Percentiles rank a stretch among this genome's conserved stretches.
Conservation (phyloP, 92 coral and sea anemone species). For the Phenganax stokvisi region DNA sequence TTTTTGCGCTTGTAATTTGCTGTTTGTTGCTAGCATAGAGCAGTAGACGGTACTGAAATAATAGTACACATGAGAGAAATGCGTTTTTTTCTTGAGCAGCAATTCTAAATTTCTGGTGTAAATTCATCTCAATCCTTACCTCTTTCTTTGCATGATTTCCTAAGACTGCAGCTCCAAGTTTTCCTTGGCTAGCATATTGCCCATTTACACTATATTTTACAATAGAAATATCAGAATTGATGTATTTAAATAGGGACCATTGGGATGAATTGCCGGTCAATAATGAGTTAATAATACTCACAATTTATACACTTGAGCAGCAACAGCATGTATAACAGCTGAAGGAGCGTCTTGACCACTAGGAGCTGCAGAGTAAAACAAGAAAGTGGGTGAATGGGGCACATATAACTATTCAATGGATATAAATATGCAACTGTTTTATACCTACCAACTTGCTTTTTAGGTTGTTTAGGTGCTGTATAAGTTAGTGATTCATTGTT, state of each 20-base stretch:
- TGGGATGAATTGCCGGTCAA: not conserved
- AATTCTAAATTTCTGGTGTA: not conserved
- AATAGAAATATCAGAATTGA: not conserved
- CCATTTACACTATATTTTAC: slow-evolving; percentile 64
- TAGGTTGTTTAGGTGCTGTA: slow-evolving; percentile 97
- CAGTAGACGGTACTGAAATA: slow-evolving; percentile 68
- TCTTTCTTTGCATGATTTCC: slow-evolving; percentile 76
- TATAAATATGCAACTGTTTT: not conserved
- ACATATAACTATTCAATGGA: not conserved
- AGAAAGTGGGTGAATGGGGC: not conserved
- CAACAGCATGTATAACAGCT: slow-evolving; percentile 65
- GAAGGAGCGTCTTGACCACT: slow-evolving; percentile 65
- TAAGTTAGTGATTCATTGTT: slow-evolving; percentile 91
- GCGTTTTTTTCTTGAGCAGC: not conserved
- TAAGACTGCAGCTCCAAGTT: slow-evolving; percentile 86
- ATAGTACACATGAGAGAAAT: not conserved
- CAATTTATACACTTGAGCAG: slow-evolving; percentile 88
- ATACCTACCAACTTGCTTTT: slow-evolving; percentile 65
- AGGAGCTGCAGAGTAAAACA: slow-evolving; percentile 31
- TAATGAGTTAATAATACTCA: slow-evolving; percentile 46
- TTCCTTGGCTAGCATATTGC: slow-evolving; percentile 90
- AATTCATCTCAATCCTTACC: slow-evolving; percentile 50
- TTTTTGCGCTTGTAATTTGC: slow-evolving; percentile 76
- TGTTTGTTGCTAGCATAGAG: slow-evolving; percentile 87
- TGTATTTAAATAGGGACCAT: not conserved